phyloP scores from a whole-genome alignment of 1,140 invertebrate species.

The Lordiphosa stackelbergi region DNA sequence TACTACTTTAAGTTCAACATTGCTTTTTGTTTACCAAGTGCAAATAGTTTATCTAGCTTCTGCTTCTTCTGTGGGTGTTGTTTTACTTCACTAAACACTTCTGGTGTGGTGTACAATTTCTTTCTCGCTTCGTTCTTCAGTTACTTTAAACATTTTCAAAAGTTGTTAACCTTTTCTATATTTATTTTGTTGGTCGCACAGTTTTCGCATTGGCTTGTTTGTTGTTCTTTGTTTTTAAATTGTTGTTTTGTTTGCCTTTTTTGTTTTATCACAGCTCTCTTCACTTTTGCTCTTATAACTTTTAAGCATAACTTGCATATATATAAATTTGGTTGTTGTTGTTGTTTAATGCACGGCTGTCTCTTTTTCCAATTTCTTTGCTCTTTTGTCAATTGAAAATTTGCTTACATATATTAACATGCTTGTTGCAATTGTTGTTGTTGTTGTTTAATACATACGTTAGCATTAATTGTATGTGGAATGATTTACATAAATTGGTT shows the following conservation, averaged over 20 bases:
- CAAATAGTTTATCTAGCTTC: constrained; percentile 2
- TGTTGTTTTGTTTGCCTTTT: constrained; percentile 36
- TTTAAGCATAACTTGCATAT: constrained; percentile 74
- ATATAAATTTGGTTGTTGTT: constrained; percentile 35
- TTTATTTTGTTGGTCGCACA: constrained; percentile 69
- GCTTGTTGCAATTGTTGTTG: constrained; percentile 26
- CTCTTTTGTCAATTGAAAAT: constrained; percentile 17
- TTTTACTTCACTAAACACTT: too few relatives aligned
- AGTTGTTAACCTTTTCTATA: constrained; percentile 40
- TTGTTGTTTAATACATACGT: constrained; percentile 57
- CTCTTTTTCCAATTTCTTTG: constrained; percentile 3
- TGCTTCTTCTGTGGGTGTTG: neutral
- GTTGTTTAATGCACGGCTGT: constrained; percentile 47
- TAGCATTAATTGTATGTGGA: constrained; percentile 61
- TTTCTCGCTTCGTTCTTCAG: constrained; percentile 6
- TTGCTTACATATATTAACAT: constrained; percentile 36
- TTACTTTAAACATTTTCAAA: constrained; percentile 7
- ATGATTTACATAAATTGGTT: constrained; percentile 68
- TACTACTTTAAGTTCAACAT: constrained; percentile 4
- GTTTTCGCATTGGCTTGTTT: constrained; percentile 66
- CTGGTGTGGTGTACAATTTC: too few relatives aligned
- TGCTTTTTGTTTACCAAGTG: too few relatives aligned
- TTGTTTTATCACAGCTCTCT: constrained; percentile 63
- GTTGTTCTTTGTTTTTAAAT: constrained; percentile 35
- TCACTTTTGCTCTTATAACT: constrained; percentile 62